Evolutionary conservation across 2,113 vertebrate genomes (phyloP).

Genomic region (Pseudorasbora parva): DNA sequence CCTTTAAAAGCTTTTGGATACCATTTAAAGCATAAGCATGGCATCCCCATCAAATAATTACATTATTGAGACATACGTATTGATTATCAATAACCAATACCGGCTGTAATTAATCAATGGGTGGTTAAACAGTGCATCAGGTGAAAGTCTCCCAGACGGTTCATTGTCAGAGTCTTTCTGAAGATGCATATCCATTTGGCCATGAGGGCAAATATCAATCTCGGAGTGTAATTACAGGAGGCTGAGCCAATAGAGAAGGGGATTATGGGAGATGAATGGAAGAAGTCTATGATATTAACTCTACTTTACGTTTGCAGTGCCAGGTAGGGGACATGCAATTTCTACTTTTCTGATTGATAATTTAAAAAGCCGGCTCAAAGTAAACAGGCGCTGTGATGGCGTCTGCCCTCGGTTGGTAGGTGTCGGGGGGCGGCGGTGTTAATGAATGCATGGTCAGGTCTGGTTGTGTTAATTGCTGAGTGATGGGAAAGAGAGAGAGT

Average conservation of each 20-base stretch:
- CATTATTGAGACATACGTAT: background rate
- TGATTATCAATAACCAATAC: background rate
- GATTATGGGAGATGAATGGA: constrained; percentile 58
- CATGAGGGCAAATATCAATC: constrained; percentile 64
- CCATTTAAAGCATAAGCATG: background rate
- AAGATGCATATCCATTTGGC: constrained; percentile 40
- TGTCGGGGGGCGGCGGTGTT: constrained; percentile 26
- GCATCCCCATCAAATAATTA: background rate
- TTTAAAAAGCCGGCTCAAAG: constrained; percentile 63
- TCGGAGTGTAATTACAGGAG: constrained; percentile 58
- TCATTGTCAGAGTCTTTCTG: background rate
- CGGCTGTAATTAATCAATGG: background rate
- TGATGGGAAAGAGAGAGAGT: constrained; percentile 39
- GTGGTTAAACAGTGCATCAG: background rate
- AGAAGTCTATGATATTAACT: constrained; percentile 60
- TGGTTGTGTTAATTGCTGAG: constrained; percentile 62
- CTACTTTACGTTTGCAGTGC: constrained; percentile 29
- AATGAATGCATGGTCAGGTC: constrained; percentile 59
- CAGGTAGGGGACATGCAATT: constrained; percentile 67
- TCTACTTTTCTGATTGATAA: constrained; percentile 66
- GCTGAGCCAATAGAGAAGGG: constrained; percentile 57
- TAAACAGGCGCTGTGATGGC: constrained; percentile 52
- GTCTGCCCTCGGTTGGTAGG: background rate
- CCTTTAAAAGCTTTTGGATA: too few relatives aligned
- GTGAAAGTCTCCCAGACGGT: background rate